Evolutionary conservation across 1,140 invertebrate genomes (phyloP), one percentile per base, ranked within the genome.

Genomic region (Epicauta chinensis): DNA sequence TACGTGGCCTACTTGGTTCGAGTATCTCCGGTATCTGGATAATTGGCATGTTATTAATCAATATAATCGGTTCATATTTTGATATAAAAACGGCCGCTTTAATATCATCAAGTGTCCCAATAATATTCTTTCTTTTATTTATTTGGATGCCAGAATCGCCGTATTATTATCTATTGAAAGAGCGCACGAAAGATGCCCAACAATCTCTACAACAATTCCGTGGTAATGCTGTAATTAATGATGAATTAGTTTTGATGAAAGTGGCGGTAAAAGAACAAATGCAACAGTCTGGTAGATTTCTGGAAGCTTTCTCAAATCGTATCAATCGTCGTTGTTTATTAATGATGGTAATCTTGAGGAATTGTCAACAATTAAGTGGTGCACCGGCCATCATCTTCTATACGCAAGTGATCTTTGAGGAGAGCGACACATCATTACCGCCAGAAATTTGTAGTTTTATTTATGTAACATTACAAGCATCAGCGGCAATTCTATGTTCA

Each of bases 111-210:
- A 63, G 71, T 0, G 67, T 81, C 16, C 73, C 82, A 0, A 7
- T 23, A 23, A 5, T 23, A 7, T 64, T 80, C 0, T 54, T 82
- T 1, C 82, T 84, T 55, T 73, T 83, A 1, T 82, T 86, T 63
- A 73, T 71, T 36, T 80, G 78, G 53, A 80, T 87, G 73, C 85
- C 86, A 0, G 87, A 90, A 69, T 86, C 86, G 1, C 86, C 87
- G 0, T 79, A 87, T 53, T 89, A 79, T 56, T 73, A 80, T 17
- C 71, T 77, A 0, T 75, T 74, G 32, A 76, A 76, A 4, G 75
- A 79, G 3, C 65, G 73, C 16, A 70, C 72, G 12, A 69, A 76
- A 6, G 76, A 81, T 55, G 86, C 86, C 0, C 16, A 68, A 67
- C 36, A 1, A 6, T 13, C 30, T 75, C 81, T 89, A 9, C 72